Base-by-base conservation (phyloP, 2,888 invertebrate species). In the Ephialtes manifestator region DNA sequence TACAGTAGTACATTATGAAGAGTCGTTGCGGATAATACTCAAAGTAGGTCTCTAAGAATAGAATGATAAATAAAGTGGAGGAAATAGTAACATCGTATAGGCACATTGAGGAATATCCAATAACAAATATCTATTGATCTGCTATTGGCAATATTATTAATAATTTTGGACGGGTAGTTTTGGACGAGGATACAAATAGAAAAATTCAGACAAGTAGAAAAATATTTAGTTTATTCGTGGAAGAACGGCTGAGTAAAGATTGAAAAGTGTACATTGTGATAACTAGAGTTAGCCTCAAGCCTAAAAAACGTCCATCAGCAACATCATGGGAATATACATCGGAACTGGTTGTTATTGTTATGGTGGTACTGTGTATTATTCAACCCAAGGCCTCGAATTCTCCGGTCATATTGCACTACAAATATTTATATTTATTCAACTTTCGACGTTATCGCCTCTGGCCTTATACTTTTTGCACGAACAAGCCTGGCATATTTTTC, bases 401-500 rank as follows among this genome's bases (percentile, higher is more conserved):
- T 63, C 20, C 74, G 13, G 31, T 58, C 55, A 28, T 58, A 35
- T 20, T 11, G 20, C 20, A 4, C 15, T 75, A 31, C 24, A 60
- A 48, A 75, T 51, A 77, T 55, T 43, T 28, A 68, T 68, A 77
- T 58, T 58, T 78, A 58, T 78, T 35, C 43, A 78, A 63, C 31
- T 74, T 74, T 63, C 74, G 74, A 74, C 60, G 74, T 48, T 74
- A 60, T 71, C 71, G 71, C 53, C 35, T 13, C 35, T 18, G 53
- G 53, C 20, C 18, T 51, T n/a, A 51, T 53, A 18, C 46, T 39
- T 68, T 79, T n/a, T 11, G 43, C 18, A 43, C 43, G 24, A 70
- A 39, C 43, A 28, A 58, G 43, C 35, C 18, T 35, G 39, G 48
- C 18, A 20, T 46, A 67, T 35, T 60, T 43, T 46, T 28, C 31